A percentile compares a stretch with the other conserved stretches of the same genome.
Evolutionary conservation across 2,888 invertebrate species (phyloP).

Genomic region (Tortricodes alternella): DNA sequence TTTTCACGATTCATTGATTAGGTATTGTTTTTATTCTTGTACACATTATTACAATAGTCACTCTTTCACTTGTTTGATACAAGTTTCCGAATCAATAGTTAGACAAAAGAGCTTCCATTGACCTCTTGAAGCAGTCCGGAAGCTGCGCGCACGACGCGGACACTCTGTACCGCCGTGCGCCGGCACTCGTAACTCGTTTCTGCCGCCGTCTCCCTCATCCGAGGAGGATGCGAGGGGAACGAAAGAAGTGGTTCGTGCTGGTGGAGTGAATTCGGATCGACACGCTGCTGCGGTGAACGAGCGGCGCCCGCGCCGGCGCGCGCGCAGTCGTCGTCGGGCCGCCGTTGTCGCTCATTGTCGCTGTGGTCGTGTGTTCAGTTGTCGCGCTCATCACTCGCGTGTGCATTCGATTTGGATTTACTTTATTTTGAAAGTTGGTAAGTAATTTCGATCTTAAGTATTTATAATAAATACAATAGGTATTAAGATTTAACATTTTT

Average conservation of each 20-base stretch:
- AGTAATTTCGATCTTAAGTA: neutral
- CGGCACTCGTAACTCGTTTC: neutral
- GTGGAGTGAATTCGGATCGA: neutral
- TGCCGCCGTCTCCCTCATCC: neutral
- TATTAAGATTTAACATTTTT: too few species aligned
- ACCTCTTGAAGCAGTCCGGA: neutral
- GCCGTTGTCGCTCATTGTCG: neutral
- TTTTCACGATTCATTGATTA: too few species aligned
- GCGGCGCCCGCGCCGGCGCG: neutral
- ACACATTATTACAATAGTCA: too few species aligned
- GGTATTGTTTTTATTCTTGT: too few species aligned
- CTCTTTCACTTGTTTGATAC: too few species aligned
- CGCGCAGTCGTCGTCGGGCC: neutral
- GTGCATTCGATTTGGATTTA: constrained; percentile 21
- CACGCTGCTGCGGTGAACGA: neutral
- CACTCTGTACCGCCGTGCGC: neutral
- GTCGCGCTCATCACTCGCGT: constrained; percentile 2
- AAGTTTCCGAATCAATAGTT: too few species aligned
- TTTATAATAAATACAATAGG: too few species aligned
- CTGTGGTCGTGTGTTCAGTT: constrained; percentile 1
- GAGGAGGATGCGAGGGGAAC: neutral
- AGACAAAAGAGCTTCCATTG: neutral
- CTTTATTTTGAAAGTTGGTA: constrained; percentile 9
- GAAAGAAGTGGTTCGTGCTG: neutral
- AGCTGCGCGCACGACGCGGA: neutral